Evolutionary conservation across 2,797 vertebrate species (phyloP), one percentile per base, ranked within the genome.

Genomic region (Pygocentrus nattereri): DNA sequence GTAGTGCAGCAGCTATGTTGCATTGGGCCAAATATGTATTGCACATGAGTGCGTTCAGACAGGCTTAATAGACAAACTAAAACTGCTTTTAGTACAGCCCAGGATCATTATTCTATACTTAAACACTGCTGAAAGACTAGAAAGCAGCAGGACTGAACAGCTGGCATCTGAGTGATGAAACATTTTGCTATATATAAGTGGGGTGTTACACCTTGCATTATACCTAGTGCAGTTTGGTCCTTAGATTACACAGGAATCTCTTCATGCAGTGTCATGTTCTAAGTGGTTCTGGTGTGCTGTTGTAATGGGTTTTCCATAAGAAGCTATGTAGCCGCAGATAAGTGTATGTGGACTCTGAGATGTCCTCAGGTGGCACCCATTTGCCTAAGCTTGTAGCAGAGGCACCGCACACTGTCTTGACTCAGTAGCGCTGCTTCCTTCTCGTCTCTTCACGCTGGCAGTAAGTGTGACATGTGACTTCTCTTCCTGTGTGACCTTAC

Each of bases 401-500:
- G 13, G 12, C 27, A 11, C 7, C 58, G 5, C 56, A 49, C 11
- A 7, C n/a, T 61, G 13, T 18, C 21, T 44, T 31, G 38, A 52
- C 47, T 68, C n/a, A 54, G 65, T 78, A 49, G 19, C 11, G 49
- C 58, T 13, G 0, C 13, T 25, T 59, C 49, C 50, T 82, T 67
- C 56, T 25, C 5, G 44, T 16, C n/a, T 54, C 62, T 73, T 82
- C 30, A 61, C 30, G 47, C 27, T 25, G n/a, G 13, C 41, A 38
- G 38, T 15, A 47, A 69, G 19, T 2, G 11, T 2, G 15, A 30
- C 38, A 16, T 69, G 19, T 68, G 62, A 78, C 38, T 16, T 79
- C 75, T 75, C 71, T 76, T 85, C 76, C 80, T 85, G 80, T 78
- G 68, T 82, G 80, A 82, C 30, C 70, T 70, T 56, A 71, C 12